Evolutionary conservation across 2,797 vertebrate genomes (phyloP).

Genomic region (Micromesistius poutassou): DNA sequence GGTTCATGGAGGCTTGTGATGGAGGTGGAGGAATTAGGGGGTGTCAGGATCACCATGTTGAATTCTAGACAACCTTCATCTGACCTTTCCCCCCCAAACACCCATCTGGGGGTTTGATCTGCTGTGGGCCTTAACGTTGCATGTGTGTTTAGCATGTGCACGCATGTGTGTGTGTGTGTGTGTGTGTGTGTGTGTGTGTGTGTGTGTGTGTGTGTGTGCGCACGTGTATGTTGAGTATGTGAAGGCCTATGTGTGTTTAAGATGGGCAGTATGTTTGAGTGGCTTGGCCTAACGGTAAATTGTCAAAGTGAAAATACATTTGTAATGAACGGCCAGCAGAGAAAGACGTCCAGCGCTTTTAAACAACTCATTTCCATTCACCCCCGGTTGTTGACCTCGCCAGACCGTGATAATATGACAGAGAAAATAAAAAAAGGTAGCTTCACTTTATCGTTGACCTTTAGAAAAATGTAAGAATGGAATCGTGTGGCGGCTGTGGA

Average conservation of each 20-base stretch:
- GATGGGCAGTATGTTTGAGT: not conserved
- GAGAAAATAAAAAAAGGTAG: not conserved
- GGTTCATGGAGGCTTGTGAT: conserved; percentile 21
- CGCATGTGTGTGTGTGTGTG: conserved; percentile 18
- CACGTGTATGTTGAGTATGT: not conserved
- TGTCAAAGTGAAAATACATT: not conserved
- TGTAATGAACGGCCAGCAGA: not conserved
- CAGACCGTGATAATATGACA: not conserved
- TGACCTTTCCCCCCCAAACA: conserved; percentile 37
- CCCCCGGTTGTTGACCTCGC: not conserved
- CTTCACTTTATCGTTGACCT: conserved; percentile 10
- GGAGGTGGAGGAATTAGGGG: not conserved
- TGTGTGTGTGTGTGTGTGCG: conserved; percentile 6
- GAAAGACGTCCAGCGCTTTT: not conserved
- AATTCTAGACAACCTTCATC: conserved; percentile 46
- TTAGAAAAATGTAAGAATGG: not conserved
- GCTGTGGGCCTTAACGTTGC: conserved; percentile 41
- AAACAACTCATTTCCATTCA: conserved; percentile 5
- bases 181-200: conserved; percentile 18
- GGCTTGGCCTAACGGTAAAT: not conserved
- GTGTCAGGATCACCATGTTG: conserved; percentile 30
- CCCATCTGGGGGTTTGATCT: conserved; percentile 72
- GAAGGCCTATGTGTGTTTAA: not conserved
- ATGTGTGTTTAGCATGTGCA: not conserved
- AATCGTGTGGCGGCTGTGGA: not conserved